Conservation (phyloP, 2,113 vertebrate species). For the Todiramphus chloris region DNA sequence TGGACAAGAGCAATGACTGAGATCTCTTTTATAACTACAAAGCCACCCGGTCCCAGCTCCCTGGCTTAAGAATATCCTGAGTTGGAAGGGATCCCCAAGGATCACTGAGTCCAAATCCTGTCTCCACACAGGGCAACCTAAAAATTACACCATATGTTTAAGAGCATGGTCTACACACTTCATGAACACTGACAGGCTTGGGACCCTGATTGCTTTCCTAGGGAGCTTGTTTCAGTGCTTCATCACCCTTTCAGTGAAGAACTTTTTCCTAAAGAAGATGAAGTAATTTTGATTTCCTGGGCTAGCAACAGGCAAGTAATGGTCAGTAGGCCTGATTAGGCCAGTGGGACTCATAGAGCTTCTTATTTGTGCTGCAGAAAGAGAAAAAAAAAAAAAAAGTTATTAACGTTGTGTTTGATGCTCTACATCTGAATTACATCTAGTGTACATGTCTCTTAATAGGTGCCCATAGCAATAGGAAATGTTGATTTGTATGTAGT, state of each 20-base stretch:
- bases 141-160: neutral
- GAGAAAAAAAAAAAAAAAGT: neutral
- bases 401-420: neutral
- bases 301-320: neutral
- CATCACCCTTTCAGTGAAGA: neutral
- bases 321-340: neutral
- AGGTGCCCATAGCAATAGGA: accelerated
- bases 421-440: neutral
- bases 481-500: neutral
- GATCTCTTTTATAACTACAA: neutral
- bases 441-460: neutral
- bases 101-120: neutral
- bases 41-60: neutral
- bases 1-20: neutral
- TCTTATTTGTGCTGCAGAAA: neutral
- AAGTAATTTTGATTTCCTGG: neutral
- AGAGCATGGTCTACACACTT: neutral
- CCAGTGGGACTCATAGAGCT: neutral
- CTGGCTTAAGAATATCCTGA: neutral
- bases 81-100: neutral
- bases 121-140: neutral
- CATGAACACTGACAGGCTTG: neutral
- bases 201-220: neutral
- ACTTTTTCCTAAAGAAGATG: neutral
- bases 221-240: neutral